Conservation (phyloP, 2,888 invertebrate species). For the Thymelicus lineola region DNA sequence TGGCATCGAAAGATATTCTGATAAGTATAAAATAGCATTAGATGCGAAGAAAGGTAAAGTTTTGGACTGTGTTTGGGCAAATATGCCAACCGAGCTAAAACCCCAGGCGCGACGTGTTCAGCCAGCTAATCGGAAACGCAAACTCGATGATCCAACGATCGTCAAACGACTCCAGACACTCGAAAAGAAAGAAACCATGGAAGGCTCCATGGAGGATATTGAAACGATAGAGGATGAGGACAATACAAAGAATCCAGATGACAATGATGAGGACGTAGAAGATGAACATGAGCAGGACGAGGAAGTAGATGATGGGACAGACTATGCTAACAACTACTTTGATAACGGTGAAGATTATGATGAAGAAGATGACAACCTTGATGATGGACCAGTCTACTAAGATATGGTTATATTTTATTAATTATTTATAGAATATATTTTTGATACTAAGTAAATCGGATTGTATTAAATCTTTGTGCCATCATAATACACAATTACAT, state of each 20-base stretch:
- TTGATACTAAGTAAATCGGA: no score
- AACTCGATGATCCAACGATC: constrained; percentile 69
- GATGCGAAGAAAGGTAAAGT: constrained; percentile 75
- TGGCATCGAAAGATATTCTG: constrained; percentile 85
- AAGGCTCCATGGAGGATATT: constrained; percentile 74
- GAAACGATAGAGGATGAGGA: constrained; percentile 80
- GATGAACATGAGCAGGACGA: constrained; percentile 90
- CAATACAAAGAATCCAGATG: constrained; percentile 78
- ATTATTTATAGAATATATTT: no score
- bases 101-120: constrained; percentile 77
- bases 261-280: constrained; percentile 83
- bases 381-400: constrained; percentile 92
- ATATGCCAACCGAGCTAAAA: constrained; percentile 87
- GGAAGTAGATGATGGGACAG: constrained; percentile 95
- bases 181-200: constrained; percentile 87
- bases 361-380: constrained; percentile 94
- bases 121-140: constrained; percentile 62
- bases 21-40: constrained; percentile 82
- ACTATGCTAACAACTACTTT: constrained; percentile 94
- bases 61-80: constrained; percentile 84
- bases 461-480: background rate
- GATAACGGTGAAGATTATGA: constrained; percentile 95
- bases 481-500: no score
- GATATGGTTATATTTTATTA: constrained; percentile 40
- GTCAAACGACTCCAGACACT: constrained; percentile 86